Conservation (phyloP, 2,797 vertebrate species). For the Urosaurus nigricauda region DNA sequence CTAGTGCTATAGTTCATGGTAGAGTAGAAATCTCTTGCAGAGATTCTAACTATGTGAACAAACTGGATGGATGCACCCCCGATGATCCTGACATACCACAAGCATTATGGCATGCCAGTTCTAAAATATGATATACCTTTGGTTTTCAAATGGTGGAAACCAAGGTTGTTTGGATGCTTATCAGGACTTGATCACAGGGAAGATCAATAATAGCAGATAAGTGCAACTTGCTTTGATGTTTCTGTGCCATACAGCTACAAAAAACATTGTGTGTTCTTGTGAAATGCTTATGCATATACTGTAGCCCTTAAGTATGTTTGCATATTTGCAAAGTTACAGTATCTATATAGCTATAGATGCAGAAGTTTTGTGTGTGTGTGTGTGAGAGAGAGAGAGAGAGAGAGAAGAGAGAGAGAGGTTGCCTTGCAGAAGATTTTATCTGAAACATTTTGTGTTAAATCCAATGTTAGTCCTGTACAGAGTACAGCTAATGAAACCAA, state of each 20-base stretch:
- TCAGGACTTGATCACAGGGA: not conserved
- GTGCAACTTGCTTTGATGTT: not conserved
- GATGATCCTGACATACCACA: not conserved
- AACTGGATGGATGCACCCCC: too few relatives aligned
- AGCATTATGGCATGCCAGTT: not conserved
- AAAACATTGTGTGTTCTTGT: not conserved
- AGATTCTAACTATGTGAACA: too few relatives aligned
- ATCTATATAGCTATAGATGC: not conserved
- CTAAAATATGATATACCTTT: not conserved
- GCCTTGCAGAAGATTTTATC: not conserved
- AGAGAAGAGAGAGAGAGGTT: not conserved
- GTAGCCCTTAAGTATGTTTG: not conserved
- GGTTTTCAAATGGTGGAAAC: not conserved
- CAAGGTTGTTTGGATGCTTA: not conserved
- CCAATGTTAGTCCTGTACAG: not conserved
- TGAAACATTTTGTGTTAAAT: not conserved
- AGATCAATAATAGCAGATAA: not conserved
- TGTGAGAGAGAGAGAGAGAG: too few relatives aligned
- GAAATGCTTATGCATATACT: not conserved
- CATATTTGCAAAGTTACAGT: not conserved
- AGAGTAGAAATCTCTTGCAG: too few relatives aligned
- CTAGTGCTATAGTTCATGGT: not conserved
- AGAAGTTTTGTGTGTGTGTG: too few relatives aligned
- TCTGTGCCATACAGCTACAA: not conserved
- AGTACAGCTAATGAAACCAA: not conserved